Conservation (phyloP, 2,797 vertebrate species). For the Lagorchestes hirsutus region DNA sequence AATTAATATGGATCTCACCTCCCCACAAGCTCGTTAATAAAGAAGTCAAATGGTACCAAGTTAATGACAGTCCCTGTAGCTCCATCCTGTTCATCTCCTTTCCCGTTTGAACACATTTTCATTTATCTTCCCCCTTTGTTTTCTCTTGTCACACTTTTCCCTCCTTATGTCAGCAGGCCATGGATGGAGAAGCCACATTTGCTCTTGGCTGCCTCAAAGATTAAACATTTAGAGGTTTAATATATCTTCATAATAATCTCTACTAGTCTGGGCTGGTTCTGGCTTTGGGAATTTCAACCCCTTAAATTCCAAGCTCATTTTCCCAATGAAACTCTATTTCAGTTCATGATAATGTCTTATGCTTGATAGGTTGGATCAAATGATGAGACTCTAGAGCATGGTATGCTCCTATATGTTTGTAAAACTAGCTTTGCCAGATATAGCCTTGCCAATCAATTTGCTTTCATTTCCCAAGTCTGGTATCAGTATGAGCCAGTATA, state of each 20-base stretch:
- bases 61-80: conserved; percentile 46
- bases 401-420: background rate
- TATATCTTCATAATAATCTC: conserved; percentile 48
- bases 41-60: conserved; percentile 64
- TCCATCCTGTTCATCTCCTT: conserved; percentile 58
- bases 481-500: background rate
- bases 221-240: conserved; percentile 40
- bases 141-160: conserved; percentile 72
- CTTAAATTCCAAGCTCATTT: conserved; percentile 63
- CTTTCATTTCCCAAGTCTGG: background rate
- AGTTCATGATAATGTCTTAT: conserved; percentile 20
- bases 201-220: conserved; percentile 70
- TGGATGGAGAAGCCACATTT: conserved; percentile 50
- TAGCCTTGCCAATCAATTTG: conserved; percentile 5
- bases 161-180: conserved; percentile 70
- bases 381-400: background rate
- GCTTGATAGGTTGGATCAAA: background rate
- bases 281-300: conserved; percentile 53
- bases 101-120: conserved; percentile 54
- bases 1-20: conserved; percentile 38
- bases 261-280: conserved; percentile 16
- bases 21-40: conserved; percentile 68
- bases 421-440: background rate
- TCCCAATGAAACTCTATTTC: conserved; percentile 42
- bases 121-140: conserved; percentile 74